phyloP scores from a whole-genome alignment of 2,888 invertebrate species.

The Sisyra nigra region DNA sequence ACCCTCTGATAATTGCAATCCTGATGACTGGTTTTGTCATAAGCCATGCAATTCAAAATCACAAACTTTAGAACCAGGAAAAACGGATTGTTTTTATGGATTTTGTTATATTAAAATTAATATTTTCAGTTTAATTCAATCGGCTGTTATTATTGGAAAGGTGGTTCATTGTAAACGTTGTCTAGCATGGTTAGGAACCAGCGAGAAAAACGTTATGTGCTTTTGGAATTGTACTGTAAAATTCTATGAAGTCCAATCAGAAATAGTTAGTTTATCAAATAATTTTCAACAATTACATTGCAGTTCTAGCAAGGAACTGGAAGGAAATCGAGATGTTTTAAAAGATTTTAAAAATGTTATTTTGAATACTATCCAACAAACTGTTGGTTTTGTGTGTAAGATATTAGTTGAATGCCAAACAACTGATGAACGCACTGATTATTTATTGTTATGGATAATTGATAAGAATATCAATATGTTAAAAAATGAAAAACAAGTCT shows the following conservation, averaged over 20 bases:
- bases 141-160: slow-evolving; percentile 29
- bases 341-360: slow-evolving; percentile 37
- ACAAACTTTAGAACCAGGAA: slow-evolving; percentile 28
- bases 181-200: slow-evolving; percentile 38
- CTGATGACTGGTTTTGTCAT: slow-evolving; percentile 52
- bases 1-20: slow-evolving; percentile 39
- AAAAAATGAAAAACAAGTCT: slow-evolving; percentile 11
- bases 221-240: slow-evolving; percentile 40
- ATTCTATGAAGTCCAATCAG: slow-evolving; percentile 19
- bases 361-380: slow-evolving; percentile 31
- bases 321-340: neutral
- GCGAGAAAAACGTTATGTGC: slow-evolving; percentile 27
- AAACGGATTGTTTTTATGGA: slow-evolving; percentile 38
- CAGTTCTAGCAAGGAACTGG: neutral
- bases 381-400: slow-evolving; percentile 36
- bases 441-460: slow-evolving; percentile 41
- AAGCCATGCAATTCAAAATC: slow-evolving; percentile 24
- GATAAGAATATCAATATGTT: slow-evolving; percentile 40
- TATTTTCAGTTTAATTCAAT: slow-evolving; percentile 26
- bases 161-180: slow-evolving; percentile 39
- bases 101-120: slow-evolving; percentile 37
- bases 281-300: neutral
- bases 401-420: slow-evolving; percentile 34
- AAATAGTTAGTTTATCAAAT: slow-evolving; percentile 16
- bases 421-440: slow-evolving; percentile 29